phyloP scores from a whole-genome alignment of 2,888 invertebrate genomes.

The Sarcophaga rosellei region DNA sequence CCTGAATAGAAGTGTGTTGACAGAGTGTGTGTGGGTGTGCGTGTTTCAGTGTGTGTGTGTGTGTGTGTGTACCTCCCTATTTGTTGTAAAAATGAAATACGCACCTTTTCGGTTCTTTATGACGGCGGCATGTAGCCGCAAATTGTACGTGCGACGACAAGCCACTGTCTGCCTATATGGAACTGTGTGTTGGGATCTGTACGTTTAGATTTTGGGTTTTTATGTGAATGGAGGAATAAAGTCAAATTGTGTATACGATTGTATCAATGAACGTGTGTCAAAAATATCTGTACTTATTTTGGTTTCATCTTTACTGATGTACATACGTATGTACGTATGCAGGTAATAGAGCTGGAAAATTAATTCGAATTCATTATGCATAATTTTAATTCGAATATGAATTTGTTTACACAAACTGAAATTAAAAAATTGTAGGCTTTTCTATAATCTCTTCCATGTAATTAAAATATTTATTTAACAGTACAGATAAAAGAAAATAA shows the following conservation, averaged over 20 bases:
- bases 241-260: neutral
- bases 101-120: neutral
- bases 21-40: neutral
- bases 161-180: slow-evolving; percentile 6
- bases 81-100: neutral
- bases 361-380: neutral
- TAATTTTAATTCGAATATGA: neutral
- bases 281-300: neutral
- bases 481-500: neutral
- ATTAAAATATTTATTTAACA: neutral
- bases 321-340: neutral
- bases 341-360: neutral
- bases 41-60: neutral
- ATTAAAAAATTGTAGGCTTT: neutral
- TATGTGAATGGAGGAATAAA: neutral
- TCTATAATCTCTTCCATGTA: neutral
- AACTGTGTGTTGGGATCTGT: slow-evolving; percentile 11
- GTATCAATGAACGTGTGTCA: neutral
- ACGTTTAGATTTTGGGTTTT: slow-evolving; percentile 20
- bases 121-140: slow-evolving; percentile 44
- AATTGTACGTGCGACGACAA: slow-evolving; percentile 59
- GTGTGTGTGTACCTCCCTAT: neutral
- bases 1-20: neutral
- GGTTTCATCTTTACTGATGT: neutral
- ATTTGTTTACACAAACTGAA: neutral